These are phyloP conservation scores for Oscheius sp. DNA, from an alignment of 2,888 invertebrate species.

Conservation along the genomic window DNA sequence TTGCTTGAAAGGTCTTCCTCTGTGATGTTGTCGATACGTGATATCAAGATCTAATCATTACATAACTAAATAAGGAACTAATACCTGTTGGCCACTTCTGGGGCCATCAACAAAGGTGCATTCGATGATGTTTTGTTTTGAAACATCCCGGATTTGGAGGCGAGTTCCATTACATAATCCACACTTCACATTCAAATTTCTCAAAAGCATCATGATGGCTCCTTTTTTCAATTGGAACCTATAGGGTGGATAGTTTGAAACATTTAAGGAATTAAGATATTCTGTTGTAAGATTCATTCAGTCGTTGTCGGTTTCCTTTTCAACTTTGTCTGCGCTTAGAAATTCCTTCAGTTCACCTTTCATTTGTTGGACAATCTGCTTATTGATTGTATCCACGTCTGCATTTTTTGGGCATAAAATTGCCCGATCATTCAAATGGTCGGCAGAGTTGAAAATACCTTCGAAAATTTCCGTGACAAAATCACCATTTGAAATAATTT, in stretches of 20 bases:
- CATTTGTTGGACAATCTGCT: too few relatives aligned
- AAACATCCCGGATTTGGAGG: neutral
- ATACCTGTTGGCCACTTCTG: neutral
- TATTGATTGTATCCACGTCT: too few relatives aligned
- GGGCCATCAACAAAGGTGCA: neutral
- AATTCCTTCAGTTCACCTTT: too few relatives aligned
- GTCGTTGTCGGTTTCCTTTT: neutral
- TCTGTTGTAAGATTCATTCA: conserved; percentile 3
- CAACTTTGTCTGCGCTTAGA: neutral
- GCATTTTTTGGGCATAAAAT: conserved; percentile 29
- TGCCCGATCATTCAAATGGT: neutral
- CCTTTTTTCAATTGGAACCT: neutral
- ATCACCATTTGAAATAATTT: too few relatives aligned
- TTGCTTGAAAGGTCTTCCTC: too few relatives aligned
- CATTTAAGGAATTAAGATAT: conserved; percentile 22
- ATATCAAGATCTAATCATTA: too few relatives aligned
- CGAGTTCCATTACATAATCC: conserved; percentile 1
- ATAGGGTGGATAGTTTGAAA: conserved; percentile 30
- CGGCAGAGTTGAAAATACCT: neutral
- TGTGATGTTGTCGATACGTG: too few relatives aligned
- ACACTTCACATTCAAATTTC: neutral
- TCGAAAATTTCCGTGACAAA: conserved; percentile 11
- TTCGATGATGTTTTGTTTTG: neutral
- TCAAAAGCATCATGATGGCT: neutral
- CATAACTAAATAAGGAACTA: too few relatives aligned